These are phyloP conservation scores for Siphamia tubifer DNA, from an alignment of 2,113 vertebrate genomes.

Conservation along the genomic window DNA sequence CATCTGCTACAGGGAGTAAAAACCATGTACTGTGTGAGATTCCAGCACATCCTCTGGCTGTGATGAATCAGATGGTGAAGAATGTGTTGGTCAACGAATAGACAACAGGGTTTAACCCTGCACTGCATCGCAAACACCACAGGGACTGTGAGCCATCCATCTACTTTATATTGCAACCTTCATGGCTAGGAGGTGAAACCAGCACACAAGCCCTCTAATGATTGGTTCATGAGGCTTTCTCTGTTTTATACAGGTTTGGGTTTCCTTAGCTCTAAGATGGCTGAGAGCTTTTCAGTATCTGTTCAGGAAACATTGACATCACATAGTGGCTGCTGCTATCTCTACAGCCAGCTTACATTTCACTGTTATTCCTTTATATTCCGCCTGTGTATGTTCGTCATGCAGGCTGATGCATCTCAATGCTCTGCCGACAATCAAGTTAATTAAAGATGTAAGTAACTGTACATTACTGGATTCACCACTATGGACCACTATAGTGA, in stretches of 20 bases:
- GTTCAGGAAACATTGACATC: neutral
- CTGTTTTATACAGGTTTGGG: neutral
- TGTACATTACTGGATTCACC: too few species aligned
- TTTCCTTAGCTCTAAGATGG: neutral
- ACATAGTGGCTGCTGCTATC: neutral
- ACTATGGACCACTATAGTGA: too few species aligned
- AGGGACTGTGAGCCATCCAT: conserved; percentile 41
- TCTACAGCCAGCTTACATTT: neutral
- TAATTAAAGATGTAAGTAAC: too few species aligned
- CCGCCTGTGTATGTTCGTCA: too few species aligned
- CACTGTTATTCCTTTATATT: too few species aligned
- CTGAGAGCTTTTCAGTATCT: neutral
- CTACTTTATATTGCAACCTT: conserved; percentile 1
- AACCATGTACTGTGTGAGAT: conserved; percentile 32
- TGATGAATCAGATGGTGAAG: conserved; percentile 51
- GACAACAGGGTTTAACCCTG: conserved; percentile 50
- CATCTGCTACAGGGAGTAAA: conserved; percentile 37
- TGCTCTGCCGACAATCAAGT: too few species aligned
- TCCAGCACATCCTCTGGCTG: conserved; percentile 16
- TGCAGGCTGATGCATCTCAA: too few species aligned
- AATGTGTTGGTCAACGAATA: conserved; percentile 51
- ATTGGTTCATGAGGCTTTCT: neutral
- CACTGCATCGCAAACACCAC: conserved; percentile 19
- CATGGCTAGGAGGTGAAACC: neutral
- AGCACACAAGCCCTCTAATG: neutral